Conservation (phyloP, 2,113 vertebrate genomes). For the Salvelinus sp. region DNA sequence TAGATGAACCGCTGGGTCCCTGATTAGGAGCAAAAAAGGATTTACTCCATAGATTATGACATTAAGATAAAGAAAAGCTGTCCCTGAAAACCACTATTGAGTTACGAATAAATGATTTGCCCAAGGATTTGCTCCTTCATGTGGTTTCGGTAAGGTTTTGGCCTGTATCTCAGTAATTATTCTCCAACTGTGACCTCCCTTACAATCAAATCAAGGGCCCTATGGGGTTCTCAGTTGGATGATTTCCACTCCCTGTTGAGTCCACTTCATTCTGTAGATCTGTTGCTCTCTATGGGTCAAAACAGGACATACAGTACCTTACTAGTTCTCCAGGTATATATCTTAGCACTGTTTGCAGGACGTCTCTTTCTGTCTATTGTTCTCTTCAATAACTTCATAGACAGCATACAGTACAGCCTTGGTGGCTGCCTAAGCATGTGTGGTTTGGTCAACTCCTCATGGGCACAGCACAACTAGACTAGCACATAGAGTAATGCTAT, state of each 20-base stretch:
- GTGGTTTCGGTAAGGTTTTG: conserved; percentile 33
- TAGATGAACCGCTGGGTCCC: too few species aligned
- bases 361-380: neutral
- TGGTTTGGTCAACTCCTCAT: too few species aligned
- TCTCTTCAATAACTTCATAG: too few species aligned
- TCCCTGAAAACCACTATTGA: conserved; percentile 16
- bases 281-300: neutral
- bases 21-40: too few species aligned
- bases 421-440: conserved; percentile 33
- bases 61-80: too few species aligned
- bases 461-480: too few species aligned
- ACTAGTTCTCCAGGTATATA: neutral
- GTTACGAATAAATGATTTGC: conserved; percentile 20
- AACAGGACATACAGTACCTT: conserved; percentile 19
- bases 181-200: conserved; percentile 20
- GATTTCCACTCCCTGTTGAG: neutral
- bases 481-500: too few species aligned
- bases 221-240: neutral
- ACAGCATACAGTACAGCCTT: too few species aligned
- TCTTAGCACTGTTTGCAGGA: neutral
- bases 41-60: too few species aligned
- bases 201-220: conserved; percentile 11
- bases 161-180: conserved; percentile 20
- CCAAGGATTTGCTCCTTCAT: conserved; percentile 13
- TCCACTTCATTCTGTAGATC: conserved; percentile 13